These are phyloP conservation scores for Lepeophtheirus nordmannii DNA, from an alignment of 2,888 invertebrate species.

Conservation along the genomic window DNA sequence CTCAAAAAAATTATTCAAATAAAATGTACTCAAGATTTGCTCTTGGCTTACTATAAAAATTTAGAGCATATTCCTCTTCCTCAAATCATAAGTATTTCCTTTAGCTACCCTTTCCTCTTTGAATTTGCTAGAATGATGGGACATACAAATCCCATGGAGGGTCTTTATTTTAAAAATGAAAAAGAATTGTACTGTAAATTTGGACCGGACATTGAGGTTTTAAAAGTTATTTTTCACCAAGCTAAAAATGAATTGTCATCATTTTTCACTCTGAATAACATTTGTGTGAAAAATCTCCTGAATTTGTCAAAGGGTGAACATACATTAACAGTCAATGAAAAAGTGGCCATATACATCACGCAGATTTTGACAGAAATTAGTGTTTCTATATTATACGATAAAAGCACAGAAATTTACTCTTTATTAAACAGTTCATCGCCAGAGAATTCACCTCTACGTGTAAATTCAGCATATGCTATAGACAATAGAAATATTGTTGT, in stretches of 20 bases:
- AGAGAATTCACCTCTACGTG: not conserved
- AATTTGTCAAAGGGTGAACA: not conserved
- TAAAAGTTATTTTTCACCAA: not conserved
- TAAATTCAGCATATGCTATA: not conserved
- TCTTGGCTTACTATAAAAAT: not conserved
- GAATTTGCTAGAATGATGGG: constrained; percentile 6
- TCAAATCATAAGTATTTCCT: not conserved
- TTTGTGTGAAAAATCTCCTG: not conserved
- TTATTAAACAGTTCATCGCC: not conserved
- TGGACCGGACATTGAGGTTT: not conserved
- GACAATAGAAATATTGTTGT: not conserved
- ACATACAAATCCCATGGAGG: not conserved
- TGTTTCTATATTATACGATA: not conserved
- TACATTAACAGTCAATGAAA: not conserved
- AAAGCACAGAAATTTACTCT: not conserved
- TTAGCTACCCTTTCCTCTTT: not conserved
- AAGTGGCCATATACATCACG: not conserved
- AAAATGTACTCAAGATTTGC: not conserved
- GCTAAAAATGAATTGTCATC: not conserved
- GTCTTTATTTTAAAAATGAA: not conserved
- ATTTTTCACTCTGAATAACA: not conserved
- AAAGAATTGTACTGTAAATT: not conserved
- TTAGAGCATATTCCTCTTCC: not conserved
- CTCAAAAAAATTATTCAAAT: not conserved
- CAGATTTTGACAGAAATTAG: not conserved